phyloP scores from a whole-genome alignment of 1,140 invertebrate species.

The Trissolcus basalis region DNA sequence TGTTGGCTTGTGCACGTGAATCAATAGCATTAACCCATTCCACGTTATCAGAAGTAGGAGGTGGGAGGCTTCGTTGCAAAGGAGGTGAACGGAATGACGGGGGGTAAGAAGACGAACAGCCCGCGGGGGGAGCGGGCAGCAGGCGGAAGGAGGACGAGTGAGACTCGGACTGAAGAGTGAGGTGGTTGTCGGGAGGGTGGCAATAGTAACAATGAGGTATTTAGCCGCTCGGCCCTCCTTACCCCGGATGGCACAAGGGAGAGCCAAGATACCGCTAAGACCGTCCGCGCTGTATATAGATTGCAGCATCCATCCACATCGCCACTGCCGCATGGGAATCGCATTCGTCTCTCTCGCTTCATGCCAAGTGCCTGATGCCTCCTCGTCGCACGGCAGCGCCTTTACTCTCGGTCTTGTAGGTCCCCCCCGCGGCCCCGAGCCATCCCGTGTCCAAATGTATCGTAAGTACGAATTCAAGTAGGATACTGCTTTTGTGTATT shows the following conservation, averaged over 20 bases:
- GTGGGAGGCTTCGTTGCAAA: slow-evolving; percentile 54
- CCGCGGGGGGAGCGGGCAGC: slow-evolving; percentile 22
- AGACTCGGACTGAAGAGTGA: slow-evolving; percentile 57
- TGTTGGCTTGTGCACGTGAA: slow-evolving; percentile 73
- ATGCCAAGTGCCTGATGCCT: slow-evolving; percentile 23
- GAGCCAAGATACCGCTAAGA: slow-evolving; percentile 75
- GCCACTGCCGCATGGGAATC: slow-evolving; percentile 63
- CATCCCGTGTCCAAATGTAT: slow-evolving; percentile 54
- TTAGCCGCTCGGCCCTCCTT: slow-evolving; percentile 71
- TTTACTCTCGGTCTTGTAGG: slow-evolving; percentile 57
- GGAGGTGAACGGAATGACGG: slow-evolving; percentile 53
- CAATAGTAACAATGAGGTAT: slow-evolving; percentile 77
- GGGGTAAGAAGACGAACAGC: slow-evolving; percentile 31
- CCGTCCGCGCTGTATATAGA: slow-evolving; percentile 69
- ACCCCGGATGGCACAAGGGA: slow-evolving; percentile 68
- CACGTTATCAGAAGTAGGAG: slow-evolving; percentile 71
- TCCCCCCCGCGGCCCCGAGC: slow-evolving; percentile 37
- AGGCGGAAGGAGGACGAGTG: slow-evolving; percentile 54
- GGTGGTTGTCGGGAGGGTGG: slow-evolving; percentile 67
- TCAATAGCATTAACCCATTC: slow-evolving; percentile 78
- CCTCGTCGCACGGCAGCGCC: slow-evolving; percentile 48
- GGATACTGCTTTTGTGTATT: slow-evolving; percentile 57
- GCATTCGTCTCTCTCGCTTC: slow-evolving; percentile 54
- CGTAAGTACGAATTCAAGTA: slow-evolving; percentile 61
- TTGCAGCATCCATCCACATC: slow-evolving; percentile 71